Evolutionary conservation across 2,113 vertebrate genomes (phyloP).

Genomic region (Machaerirhynchus nigripectus): DNA sequence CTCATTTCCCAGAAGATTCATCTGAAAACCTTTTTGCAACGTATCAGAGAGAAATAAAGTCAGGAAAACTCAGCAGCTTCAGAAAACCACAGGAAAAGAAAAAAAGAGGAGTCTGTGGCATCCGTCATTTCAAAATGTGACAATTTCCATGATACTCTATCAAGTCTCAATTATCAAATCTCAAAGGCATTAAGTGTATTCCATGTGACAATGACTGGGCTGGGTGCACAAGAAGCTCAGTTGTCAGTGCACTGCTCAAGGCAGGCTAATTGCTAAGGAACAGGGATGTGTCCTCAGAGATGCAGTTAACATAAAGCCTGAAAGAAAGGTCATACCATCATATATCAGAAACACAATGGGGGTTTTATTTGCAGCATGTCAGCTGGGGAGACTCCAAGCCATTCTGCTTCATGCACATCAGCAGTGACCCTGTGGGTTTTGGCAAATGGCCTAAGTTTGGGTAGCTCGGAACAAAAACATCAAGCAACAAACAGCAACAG

Average conservation of each 20-base stretch:
- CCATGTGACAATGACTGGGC: not conserved
- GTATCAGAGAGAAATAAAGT: not conserved
- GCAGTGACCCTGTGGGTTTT: not conserved
- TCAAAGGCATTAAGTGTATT: not conserved
- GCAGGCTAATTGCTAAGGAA: not conserved
- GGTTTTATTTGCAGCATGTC: not conserved
- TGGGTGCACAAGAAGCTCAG: not conserved
- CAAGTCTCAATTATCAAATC: not conserved
- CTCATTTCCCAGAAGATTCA: not conserved
- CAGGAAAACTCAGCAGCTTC: not conserved
- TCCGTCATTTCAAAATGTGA: not conserved
- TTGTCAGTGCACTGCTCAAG: not conserved
- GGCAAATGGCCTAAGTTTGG: not conserved
- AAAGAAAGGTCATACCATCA: not conserved
- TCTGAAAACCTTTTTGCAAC: not conserved
- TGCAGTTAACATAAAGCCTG: not conserved
- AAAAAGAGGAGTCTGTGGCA: not conserved
- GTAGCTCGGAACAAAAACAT: not conserved
- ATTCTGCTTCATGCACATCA: not conserved
- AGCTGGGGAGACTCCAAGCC: not conserved
- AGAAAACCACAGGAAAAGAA: not conserved
- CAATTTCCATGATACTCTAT: not conserved
- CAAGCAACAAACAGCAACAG: conserved; percentile 31
- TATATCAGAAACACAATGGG: not conserved
- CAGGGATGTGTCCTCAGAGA: not conserved